Percentiles rank a stretch among this genome's conserved stretches.
phyloP scores from a whole-genome alignment of 2,888 invertebrate genomes.

The Phalangium opilio region DNA sequence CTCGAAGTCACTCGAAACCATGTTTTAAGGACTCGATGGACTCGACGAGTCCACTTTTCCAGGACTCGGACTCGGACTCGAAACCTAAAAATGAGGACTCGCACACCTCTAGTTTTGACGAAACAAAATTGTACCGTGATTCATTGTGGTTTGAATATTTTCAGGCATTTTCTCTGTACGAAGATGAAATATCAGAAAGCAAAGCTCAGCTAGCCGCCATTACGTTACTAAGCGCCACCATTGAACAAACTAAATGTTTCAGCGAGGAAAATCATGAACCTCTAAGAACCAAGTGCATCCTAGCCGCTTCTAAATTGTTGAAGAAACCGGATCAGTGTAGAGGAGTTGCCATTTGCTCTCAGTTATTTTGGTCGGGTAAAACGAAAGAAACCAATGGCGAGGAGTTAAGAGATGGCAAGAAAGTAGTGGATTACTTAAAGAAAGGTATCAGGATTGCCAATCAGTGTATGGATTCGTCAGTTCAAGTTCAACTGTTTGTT shows the following conservation, averaged over 20 bases:
- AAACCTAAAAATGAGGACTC: too few relatives aligned
- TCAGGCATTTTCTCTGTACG: slow-evolving; percentile 87
- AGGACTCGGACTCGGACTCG: too few relatives aligned
- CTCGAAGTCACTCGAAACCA: too few relatives aligned
- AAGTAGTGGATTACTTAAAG: slow-evolving; percentile 86
- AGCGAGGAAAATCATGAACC: slow-evolving; percentile 95
- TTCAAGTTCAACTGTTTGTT: slow-evolving; percentile 88
- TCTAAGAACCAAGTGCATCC: slow-evolving; percentile 81
- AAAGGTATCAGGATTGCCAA: slow-evolving; percentile 88
- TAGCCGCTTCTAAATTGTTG: slow-evolving; percentile 85
- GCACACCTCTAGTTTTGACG: not conserved
- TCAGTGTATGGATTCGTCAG: slow-evolving; percentile 93
- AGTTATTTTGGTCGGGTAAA: slow-evolving; percentile 87
- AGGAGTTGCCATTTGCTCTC: slow-evolving; percentile 82
- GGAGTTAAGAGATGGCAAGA: slow-evolving; percentile 51
- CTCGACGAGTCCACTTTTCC: too few relatives aligned
- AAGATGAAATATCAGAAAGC: slow-evolving; percentile 95
- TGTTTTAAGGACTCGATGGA: too few relatives aligned
- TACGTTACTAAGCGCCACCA: slow-evolving; percentile 82
- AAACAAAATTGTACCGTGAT: not conserved
- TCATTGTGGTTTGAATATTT: slow-evolving; percentile 6
- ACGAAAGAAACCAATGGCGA: slow-evolving; percentile 22
- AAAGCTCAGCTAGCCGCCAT: slow-evolving; percentile 93
- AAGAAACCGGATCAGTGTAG: slow-evolving; percentile 98
- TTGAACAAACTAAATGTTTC: slow-evolving; percentile 88